Percentiles rank a stretch among this genome's conserved stretches.
Evolutionary conservation across 2,113 vertebrate genomes (phyloP).

Genomic region (Osmerus eperlanus): DNA sequence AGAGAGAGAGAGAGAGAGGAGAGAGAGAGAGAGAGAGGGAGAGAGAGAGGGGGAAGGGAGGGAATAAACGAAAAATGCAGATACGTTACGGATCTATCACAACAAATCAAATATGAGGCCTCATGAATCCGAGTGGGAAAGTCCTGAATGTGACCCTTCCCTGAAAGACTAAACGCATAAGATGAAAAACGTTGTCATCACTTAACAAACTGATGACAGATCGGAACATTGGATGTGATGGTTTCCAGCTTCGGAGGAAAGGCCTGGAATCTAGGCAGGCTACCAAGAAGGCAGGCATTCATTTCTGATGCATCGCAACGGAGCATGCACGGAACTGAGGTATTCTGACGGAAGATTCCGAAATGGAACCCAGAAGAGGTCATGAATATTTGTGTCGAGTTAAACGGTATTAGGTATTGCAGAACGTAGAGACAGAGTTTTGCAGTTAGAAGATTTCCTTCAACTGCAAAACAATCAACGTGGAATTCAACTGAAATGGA

Average conservation of each 20-base stretch:
- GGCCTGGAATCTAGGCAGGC: constrained; percentile 64
- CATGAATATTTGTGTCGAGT: constrained; percentile 8
- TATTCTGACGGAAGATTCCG: constrained; percentile 26
- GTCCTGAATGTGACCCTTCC: constrained; percentile 61
- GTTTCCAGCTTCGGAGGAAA: constrained; percentile 63
- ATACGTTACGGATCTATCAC: constrained; percentile 33
- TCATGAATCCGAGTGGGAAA: constrained; percentile 31
- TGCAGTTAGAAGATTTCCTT: too few relatives aligned
- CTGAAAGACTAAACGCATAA: constrained; percentile 43
- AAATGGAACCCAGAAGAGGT: constrained; percentile 16
- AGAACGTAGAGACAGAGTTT: too few relatives aligned
- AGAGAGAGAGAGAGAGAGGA: constrained; percentile 15
- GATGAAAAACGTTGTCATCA: constrained; percentile 51
- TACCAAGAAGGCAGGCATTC: constrained; percentile 48
- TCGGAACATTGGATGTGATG: constrained; percentile 59
- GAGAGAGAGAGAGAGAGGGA: constrained; percentile 5
- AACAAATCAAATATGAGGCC: neutral
- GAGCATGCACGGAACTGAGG: constrained; percentile 21
- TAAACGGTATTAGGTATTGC: too few relatives aligned
- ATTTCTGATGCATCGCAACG: constrained; percentile 36
- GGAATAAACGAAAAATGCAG: constrained; percentile 24
- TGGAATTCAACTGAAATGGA: neutral
- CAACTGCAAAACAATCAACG: too few relatives aligned
- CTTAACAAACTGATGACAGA: constrained; percentile 54
- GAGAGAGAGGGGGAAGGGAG: too few relatives aligned